These are phyloP conservation scores for Uloborus plumipes DNA, from an alignment of 2,888 invertebrate genomes.

Conservation along the genomic window DNA sequence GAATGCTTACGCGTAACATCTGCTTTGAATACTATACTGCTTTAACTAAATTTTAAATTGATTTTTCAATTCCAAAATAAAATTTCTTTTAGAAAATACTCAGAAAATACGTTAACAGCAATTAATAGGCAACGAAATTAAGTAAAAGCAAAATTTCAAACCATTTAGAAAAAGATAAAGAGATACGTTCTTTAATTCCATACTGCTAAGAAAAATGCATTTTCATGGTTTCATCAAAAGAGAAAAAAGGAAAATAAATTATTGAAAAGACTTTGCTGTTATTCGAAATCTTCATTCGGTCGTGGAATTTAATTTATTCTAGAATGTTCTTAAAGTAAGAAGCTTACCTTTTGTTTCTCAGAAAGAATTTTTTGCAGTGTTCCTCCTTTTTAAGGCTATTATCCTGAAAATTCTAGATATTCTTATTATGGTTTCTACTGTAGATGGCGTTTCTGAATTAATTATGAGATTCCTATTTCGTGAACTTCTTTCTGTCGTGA, in stretches of 20 bases:
- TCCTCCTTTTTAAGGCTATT: not conserved
- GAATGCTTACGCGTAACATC: no score
- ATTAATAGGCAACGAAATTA: no score
- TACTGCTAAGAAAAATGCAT: not conserved
- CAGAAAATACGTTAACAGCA: no score
- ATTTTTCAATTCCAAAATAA: no score
- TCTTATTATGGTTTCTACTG: conserved; percentile 34
- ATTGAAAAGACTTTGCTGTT: conserved; percentile 25
- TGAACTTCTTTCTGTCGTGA: not conserved
- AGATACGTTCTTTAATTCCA: not conserved
- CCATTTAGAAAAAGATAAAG: not conserved
- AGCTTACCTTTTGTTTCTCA: conserved; percentile 49
- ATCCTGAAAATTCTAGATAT: conserved; percentile 28
- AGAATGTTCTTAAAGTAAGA: conserved; percentile 32
- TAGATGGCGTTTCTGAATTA: conserved; percentile 24
- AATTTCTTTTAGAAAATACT: no score
- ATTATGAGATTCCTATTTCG: conserved; percentile 40
- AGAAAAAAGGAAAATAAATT: conserved; percentile 17
- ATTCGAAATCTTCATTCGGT: conserved; percentile 45
- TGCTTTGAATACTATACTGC: no score
- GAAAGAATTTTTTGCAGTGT: conserved; percentile 1
- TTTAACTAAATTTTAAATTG: no score
- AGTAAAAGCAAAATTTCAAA: not conserved
- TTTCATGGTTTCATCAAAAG: not conserved
- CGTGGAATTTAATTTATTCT: conserved; percentile 52